Percentiles rank a stretch among this genome's conserved stretches.
These are phyloP conservation scores for Leptinotarsa texana DNA, from an alignment of 1,140 invertebrate species.

Conservation along the genomic window DNA sequence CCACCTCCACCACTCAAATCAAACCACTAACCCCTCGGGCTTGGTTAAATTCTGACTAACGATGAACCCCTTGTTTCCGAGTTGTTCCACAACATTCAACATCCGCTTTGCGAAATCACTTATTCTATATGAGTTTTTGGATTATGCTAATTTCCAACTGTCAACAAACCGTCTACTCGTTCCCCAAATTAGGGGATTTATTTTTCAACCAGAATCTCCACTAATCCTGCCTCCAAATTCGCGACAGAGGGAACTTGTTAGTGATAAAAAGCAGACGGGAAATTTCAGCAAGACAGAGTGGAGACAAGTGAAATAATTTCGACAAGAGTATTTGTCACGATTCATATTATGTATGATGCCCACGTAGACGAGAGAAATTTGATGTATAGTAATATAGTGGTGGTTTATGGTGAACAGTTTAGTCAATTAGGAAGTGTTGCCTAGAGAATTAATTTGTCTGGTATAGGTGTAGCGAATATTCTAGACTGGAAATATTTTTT, in stretches of 20 bases:
- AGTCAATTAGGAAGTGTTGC: no score
- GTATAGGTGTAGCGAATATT: no score
- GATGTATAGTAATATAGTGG: no score
- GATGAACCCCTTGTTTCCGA: background rate
- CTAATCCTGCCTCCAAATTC: background rate
- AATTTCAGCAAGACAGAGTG: background rate
- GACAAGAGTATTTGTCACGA: background rate
- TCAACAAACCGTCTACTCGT: background rate
- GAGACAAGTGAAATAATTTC: background rate
- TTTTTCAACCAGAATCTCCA: background rate
- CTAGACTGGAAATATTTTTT: no score
- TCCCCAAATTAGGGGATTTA: background rate
- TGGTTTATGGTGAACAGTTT: no score
- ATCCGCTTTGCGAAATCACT: background rate
- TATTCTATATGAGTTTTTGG: background rate
- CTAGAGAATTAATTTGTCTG: no score
- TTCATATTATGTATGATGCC: background rate
- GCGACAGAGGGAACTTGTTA: background rate
- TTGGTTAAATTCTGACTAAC: background rate
- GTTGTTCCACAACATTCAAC: background rate
- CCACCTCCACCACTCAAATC: no score
- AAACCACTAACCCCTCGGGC: no score
- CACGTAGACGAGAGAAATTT: background rate
- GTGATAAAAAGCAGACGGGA: background rate
- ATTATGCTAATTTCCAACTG: slow-evolving; percentile 6